Percentiles rank a stretch among this genome's conserved stretches.
These are phyloP conservation scores for Andrena hattorfiana DNA, from an alignment of 2,888 invertebrate genomes.

Conservation along the genomic window DNA sequence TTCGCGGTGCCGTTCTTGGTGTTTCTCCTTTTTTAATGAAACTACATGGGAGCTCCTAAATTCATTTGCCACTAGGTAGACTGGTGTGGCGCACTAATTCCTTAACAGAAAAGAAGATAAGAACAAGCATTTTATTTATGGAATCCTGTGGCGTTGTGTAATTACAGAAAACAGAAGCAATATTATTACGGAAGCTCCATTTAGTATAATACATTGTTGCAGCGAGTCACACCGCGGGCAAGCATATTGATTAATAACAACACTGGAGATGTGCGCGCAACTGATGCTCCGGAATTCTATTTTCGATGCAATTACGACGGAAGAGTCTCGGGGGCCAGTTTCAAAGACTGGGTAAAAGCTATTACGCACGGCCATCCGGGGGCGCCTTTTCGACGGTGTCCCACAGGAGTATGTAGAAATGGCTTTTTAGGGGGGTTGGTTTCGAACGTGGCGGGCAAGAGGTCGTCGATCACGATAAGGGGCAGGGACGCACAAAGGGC, in stretches of 20 bases:
- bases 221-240: background rate
- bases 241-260: conserved; percentile 41
- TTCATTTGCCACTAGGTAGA: background rate
- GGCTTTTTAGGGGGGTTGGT: conserved; percentile 68
- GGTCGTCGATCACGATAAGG: conserved; percentile 74
- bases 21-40: background rate
- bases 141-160: too few relatives aligned
- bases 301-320: conserved; percentile 40
- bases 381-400: conserved; percentile 66
- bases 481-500: conserved; percentile 72
- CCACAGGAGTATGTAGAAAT: conserved; percentile 55
- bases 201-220: too few relatives aligned
- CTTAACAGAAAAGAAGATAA: too few relatives aligned
- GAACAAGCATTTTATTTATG: too few relatives aligned
- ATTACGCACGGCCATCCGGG: conserved; percentile 56
- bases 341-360: conserved; percentile 52
- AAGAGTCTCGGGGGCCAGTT: conserved; percentile 48
- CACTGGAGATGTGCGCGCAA: background rate
- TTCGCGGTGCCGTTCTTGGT: background rate
- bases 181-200: too few relatives aligned
- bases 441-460: conserved; percentile 69
- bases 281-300: conserved; percentile 45
- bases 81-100: background rate
- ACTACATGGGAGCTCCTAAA: background rate
- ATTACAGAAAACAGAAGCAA: too few relatives aligned